phyloP scores from a whole-genome alignment of 2,888 invertebrate genomes.

The Drosophila seclusa region DNA sequence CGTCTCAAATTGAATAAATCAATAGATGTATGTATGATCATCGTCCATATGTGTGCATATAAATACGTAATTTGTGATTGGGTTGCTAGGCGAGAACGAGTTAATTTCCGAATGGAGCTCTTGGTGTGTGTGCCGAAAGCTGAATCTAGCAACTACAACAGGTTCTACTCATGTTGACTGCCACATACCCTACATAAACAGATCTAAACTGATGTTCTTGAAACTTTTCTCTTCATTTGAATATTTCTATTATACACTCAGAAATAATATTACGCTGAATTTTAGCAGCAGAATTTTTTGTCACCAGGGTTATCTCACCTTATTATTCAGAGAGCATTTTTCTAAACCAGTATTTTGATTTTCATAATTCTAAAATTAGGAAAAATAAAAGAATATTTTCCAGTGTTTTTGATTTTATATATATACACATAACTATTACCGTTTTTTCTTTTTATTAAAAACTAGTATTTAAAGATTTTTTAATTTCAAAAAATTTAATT shows the following conservation, averaged over 20 bases:
- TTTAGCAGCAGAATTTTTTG: neutral
- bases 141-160: slow-evolving; percentile 36
- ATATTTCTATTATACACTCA: too few species aligned
- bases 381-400: neutral
- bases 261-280: neutral
- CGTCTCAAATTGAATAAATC: slow-evolving; percentile 57
- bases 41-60: neutral
- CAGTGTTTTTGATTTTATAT: too few species aligned
- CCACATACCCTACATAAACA: neutral
- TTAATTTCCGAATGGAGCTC: slow-evolving; percentile 31
- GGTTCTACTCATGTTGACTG: neutral
- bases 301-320: neutral
- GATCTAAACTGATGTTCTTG: neutral
- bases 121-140: slow-evolving; percentile 47
- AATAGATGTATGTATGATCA: slow-evolving; percentile 27
- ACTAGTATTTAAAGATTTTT: too few species aligned
- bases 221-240: neutral
- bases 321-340: neutral
- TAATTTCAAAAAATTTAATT: neutral
- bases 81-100: slow-evolving; percentile 44
- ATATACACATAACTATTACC: neutral
- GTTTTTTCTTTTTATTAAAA: too few species aligned
- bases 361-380: too few species aligned
- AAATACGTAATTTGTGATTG: slow-evolving; percentile 27
- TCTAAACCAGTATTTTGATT: fast-evolving